Evolutionary conservation across 2,888 invertebrate species (phyloP).

Genomic region (Plebejus melissa): DNA sequence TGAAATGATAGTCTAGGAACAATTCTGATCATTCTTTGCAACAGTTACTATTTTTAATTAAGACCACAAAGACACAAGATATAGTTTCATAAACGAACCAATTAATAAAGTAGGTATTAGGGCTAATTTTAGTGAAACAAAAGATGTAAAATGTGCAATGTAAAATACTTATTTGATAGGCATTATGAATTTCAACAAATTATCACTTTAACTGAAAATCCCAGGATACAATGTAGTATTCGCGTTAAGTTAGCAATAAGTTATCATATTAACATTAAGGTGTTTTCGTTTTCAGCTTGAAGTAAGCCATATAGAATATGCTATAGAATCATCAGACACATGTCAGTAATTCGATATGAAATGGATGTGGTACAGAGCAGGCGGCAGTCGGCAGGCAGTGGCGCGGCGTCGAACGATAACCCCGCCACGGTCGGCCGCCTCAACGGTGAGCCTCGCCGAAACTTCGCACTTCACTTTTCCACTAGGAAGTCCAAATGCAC

Average conservation of each 20-base stretch:
- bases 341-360: conserved; percentile 13
- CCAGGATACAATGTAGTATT: neutral
- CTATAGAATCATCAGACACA: neutral
- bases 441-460: conserved; percentile 62
- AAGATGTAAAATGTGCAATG: neutral
- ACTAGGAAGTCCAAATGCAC: conserved; percentile 63
- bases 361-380: conserved; percentile 12
- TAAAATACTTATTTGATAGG: neutral
- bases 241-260: neutral
- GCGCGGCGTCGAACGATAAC: conserved; percentile 51
- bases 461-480: conserved; percentile 76
- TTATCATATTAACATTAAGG: neutral
- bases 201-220: neutral
- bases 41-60: neutral
- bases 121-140: neutral
- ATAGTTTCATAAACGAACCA: neutral
- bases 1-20: conserved; percentile 10
- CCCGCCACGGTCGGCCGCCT: conserved; percentile 57
- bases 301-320: neutral
- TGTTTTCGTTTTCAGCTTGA: neutral
- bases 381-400: conserved; percentile 1
- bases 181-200: no score
- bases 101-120: neutral
- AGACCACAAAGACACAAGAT: neutral
- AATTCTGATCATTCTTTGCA: neutral